Evolutionary conservation across 2,113 vertebrate species (phyloP).

Genomic region (Carettochelys insculpta): DNA sequence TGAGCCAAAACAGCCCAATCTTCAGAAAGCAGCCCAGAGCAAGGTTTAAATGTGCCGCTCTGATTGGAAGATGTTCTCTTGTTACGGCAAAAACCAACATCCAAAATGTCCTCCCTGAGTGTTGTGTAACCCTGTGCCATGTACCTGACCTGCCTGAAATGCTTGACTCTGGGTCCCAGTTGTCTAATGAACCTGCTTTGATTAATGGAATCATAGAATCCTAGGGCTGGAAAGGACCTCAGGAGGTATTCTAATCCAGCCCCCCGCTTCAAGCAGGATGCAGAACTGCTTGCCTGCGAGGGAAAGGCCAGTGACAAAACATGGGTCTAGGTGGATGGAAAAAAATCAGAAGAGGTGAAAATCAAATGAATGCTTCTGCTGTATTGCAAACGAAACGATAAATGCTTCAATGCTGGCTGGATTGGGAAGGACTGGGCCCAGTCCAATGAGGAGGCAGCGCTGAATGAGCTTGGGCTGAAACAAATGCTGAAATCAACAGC

Average conservation of each 20-base stretch:
- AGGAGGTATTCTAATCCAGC: no score
- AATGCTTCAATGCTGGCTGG: not conserved
- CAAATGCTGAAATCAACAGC: not conserved
- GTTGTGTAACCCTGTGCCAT: not conserved
- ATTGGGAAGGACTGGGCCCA: not conserved
- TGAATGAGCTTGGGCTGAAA: not conserved
- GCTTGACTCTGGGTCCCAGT: not conserved
- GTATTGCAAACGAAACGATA: constrained; percentile 28
- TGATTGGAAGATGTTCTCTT: not conserved
- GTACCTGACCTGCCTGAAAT: not conserved
- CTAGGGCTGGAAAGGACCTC: no score
- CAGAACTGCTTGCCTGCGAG: not conserved
- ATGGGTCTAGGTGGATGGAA: not conserved
- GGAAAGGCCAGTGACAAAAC: not conserved
- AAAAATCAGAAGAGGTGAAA: not conserved
- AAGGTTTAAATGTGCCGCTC: not conserved
- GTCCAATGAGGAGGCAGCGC: not conserved
- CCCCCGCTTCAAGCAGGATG: no score
- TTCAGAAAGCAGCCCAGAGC: not conserved
- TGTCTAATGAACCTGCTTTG: not conserved
- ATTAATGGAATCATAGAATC: no score
- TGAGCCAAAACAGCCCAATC: not conserved
- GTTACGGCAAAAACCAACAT: not conserved
- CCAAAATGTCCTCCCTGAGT: not conserved
- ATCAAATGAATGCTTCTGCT: not conserved